phyloP scores from a whole-genome alignment of 2,888 invertebrate genomes.

The Xylocampa areola region DNA sequence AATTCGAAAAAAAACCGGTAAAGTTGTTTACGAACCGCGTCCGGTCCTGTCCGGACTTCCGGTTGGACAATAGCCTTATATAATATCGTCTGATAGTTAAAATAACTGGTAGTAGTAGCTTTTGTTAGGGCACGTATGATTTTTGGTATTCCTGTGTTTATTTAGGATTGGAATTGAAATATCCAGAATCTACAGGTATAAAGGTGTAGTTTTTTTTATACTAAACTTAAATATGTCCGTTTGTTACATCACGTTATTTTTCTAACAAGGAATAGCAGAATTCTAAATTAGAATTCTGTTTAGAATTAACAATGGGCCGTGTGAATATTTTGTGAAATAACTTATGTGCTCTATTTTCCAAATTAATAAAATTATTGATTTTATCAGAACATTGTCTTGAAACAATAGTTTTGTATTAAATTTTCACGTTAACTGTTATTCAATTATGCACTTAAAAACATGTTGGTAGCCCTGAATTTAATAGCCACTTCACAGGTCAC shows the following conservation, averaged over 20 bases:
- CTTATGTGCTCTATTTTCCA: too few relatives aligned
- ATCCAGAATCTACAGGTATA: neutral
- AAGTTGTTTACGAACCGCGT: constrained; percentile 54
- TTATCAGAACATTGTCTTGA: too few relatives aligned
- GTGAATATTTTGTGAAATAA: too few relatives aligned
- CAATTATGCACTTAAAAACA: too few relatives aligned
- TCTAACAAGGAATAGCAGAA: neutral
- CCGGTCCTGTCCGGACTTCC: constrained; percentile 56
- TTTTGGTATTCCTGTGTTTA: constrained; percentile 22
- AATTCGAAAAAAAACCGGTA: constrained; percentile 39
- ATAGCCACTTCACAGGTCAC: too few relatives aligned
- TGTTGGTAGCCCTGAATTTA: too few relatives aligned
- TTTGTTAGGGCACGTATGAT: constrained; percentile 52
- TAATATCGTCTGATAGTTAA: constrained; percentile 40
- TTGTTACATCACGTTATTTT: neutral
- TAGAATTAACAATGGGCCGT: too few relatives aligned
- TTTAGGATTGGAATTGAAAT: constrained; percentile 23
- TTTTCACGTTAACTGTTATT: too few relatives aligned
- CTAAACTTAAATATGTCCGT: neutral
- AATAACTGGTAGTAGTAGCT: constrained; percentile 32
- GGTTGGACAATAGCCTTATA: constrained; percentile 44
- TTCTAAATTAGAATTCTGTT: neutral
- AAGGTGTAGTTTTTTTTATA: neutral
- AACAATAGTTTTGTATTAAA: too few relatives aligned
- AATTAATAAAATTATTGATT: too few relatives aligned